Conservation (phyloP, 2,888 invertebrate genomes). For the Petrolisthes cinctipes region DNA sequence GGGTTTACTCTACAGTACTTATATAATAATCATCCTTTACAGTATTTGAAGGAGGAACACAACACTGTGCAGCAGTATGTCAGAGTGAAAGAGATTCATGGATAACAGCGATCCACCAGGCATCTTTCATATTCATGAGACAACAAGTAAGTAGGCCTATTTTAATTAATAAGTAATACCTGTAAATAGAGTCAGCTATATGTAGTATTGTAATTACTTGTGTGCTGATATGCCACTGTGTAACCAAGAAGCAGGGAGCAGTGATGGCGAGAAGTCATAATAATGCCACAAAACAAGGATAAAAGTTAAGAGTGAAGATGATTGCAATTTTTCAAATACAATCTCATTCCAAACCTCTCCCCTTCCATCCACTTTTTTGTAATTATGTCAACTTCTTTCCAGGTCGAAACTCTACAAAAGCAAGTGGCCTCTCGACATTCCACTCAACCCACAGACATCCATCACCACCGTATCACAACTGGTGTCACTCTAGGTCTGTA, state of each 20-base stretch:
- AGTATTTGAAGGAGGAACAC: conserved; percentile 89
- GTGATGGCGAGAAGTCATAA: background rate
- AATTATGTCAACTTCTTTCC: background rate
- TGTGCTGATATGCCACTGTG: no score
- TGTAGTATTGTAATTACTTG: no score
- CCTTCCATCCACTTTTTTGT: background rate
- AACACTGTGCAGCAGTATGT: conserved; percentile 84
- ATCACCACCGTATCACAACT: conserved; percentile 48
- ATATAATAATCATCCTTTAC: conserved; percentile 60
- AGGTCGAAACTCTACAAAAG: conserved; percentile 51
- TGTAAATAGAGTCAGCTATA: no score
- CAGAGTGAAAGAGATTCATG: conserved; percentile 87
- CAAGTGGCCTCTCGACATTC: conserved; percentile 45
- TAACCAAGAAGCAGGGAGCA: no score
- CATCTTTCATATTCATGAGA: conserved; percentile 86
- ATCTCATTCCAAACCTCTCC: background rate
- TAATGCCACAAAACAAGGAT: background rate
- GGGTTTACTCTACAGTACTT: background rate
- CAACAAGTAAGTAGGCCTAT: conserved; percentile 69
- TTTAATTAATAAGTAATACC: no score
- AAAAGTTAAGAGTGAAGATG: background rate
- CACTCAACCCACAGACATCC: conserved; percentile 42
- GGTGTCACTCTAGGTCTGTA: conserved; percentile 52
- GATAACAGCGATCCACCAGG: conserved; percentile 85
- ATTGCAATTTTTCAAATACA: no score